Evolutionary conservation across 1,140 invertebrate genomes (phyloP), one percentile per base, ranked within the genome.

Genomic region (Hypothenemus hampei): DNA sequence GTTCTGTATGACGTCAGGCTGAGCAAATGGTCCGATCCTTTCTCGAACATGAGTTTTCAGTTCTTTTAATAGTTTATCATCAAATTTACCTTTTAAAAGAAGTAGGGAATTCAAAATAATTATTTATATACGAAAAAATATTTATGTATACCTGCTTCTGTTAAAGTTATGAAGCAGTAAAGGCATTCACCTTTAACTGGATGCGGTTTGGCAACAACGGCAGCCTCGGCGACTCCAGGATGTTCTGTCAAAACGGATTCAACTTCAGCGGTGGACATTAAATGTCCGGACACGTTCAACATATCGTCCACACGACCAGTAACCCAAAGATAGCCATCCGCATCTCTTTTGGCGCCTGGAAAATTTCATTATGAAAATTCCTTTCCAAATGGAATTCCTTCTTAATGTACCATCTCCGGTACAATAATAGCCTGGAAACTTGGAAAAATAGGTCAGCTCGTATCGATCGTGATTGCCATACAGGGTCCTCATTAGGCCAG

Each of bases 281-380:
- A 74, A 76, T 99, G 96, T 0, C 96, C 96, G 1, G 93, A 97
- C 1, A 98, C 94, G 72, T 99, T 98, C 41, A 98, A 74, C 91
- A 98, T 94, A 67, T 99, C 96, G 72, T 98, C 96, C 11, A 98
- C 89, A 41, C 96, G 81, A 0, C 96, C 96, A 1, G 95, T 98
- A 16, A 99, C 86, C 93, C 94, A 98, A 13, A 96, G 74, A 72
- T 97, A 97, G 2, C 95, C 95, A 72, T 99, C 95, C 10, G 83
- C 78, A 70, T 98, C 96, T 50, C 93, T 75, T 65, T 81, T 81
- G 0, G 91, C 93, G 45, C 93, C 92, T 91, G 57, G 13, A 65
- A 48, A 16, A 37, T 16, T 37, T 3, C 1, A 37, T 37, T 53
- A 37, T 22, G 36, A 36, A 44, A 20, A 23, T 11, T 1, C 3